Conservation (phyloP, 2,113 vertebrate species). For the Toxostoma redivivum region DNA sequence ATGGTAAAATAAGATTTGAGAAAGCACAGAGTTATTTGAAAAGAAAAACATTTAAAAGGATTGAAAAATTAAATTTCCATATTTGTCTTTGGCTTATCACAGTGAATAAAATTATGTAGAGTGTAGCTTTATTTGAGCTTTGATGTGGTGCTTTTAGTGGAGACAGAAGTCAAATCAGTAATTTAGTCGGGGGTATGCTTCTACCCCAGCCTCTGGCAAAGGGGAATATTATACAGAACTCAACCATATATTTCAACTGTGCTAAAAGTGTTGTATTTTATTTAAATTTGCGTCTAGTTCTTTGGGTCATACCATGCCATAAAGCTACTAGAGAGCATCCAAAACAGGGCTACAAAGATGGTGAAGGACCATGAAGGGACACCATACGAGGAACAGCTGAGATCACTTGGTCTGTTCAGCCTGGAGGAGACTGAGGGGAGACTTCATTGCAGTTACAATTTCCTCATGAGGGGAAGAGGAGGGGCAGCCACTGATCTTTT, state of each 20-base stretch:
- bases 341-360: neutral
- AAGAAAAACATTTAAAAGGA: neutral
- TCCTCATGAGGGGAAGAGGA: neutral
- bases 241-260: neutral
- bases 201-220: neutral
- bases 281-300: neutral
- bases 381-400: rapidly evolving
- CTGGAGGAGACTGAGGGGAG: neutral
- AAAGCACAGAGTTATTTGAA: neutral
- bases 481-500: neutral
- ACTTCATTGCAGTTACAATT: neutral
- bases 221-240: neutral
- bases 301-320: no score
- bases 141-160: neutral
- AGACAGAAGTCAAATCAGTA: neutral
- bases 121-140: neutral
- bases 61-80: neutral
- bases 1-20: neutral
- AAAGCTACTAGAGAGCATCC: neutral
- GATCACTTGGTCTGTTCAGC: neutral
- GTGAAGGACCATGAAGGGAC: neutral
- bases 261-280: neutral
- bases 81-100: neutral
- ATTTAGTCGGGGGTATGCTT: neutral
- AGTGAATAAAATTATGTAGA: neutral